phyloP scores from a whole-genome alignment of 2,113 vertebrate genomes.

The Hemichromis elongatus region DNA sequence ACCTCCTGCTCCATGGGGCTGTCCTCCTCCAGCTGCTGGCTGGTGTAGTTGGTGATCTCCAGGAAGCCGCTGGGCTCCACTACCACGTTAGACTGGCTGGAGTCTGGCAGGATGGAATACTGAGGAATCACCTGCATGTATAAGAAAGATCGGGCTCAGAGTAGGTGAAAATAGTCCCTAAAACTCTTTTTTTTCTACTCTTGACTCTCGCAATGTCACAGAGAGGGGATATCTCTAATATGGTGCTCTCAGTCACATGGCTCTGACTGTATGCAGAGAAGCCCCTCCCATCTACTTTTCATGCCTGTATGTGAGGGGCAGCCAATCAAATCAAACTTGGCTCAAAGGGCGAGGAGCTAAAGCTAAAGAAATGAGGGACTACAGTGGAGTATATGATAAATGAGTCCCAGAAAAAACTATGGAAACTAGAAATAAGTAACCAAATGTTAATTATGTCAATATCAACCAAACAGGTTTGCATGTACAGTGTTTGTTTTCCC shows the following conservation, averaged over 20 bases:
- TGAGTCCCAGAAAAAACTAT: not conserved
- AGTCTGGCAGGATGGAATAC: slow-evolving; percentile 94
- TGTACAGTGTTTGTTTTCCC: not conserved
- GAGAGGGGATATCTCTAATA: not conserved
- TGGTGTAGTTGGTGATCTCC: slow-evolving; percentile 97
- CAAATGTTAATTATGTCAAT: not conserved
- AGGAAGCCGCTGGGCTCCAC: slow-evolving; percentile 98
- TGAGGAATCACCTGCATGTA: slow-evolving; percentile 89
- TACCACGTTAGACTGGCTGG: slow-evolving; percentile 93
- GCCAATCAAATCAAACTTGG: not conserved
- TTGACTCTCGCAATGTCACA: not conserved
- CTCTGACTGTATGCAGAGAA: not conserved
- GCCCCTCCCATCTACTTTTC: not conserved
- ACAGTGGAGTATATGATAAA: not conserved
- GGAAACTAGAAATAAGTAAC: not conserved
- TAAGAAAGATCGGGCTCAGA: not conserved
- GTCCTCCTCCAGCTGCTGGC: slow-evolving; percentile 94
- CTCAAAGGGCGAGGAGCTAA: not conserved
- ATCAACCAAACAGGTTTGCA: not conserved
- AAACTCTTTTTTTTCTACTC: not conserved
- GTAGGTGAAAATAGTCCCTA: not conserved
- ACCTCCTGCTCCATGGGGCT: slow-evolving; percentile 85
- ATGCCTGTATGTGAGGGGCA: not conserved
- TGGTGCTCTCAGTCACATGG: not conserved
- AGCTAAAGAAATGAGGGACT: not conserved